Evolutionary conservation across 2,113 vertebrate genomes (phyloP).

Genomic region (Melanerpes aurifrons): DNA sequence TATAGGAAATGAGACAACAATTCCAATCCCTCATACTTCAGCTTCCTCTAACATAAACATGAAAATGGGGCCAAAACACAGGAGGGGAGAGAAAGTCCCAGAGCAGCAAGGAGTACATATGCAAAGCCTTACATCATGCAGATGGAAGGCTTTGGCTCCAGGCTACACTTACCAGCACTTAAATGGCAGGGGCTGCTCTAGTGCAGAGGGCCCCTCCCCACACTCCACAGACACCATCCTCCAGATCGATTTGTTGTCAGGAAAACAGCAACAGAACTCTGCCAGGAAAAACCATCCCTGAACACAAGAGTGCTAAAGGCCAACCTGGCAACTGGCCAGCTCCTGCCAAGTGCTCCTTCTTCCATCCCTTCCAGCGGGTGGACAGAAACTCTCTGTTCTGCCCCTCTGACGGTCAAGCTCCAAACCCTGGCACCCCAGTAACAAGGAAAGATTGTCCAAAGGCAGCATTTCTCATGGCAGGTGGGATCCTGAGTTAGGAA

Average conservation of each 20-base stretch:
- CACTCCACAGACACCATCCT: neutral
- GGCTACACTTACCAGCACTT: constrained; percentile 8
- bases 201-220: neutral
- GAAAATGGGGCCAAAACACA: constrained; percentile 2
- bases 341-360: accelerated
- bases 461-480: neutral
- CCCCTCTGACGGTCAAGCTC: neutral
- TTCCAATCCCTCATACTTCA: constrained; percentile 51
- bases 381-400: neutral
- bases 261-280: neutral
- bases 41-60: constrained; percentile 52
- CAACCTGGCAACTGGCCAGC: neutral
- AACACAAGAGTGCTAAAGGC: accelerated
- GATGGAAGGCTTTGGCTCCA: neutral
- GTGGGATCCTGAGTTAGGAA: accelerated
- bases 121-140: constrained; percentile 41
- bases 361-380: accelerated
- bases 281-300: neutral
- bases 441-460: neutral
- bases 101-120: constrained; percentile 43
- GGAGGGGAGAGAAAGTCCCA: constrained; percentile 26
- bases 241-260: accelerated
- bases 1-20: constrained; percentile 56
- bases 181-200: neutral
- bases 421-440: accelerated